Evolutionary conservation across 2,113 vertebrate species (phyloP).

Genomic region (Dipodomys stephensi): DNA sequence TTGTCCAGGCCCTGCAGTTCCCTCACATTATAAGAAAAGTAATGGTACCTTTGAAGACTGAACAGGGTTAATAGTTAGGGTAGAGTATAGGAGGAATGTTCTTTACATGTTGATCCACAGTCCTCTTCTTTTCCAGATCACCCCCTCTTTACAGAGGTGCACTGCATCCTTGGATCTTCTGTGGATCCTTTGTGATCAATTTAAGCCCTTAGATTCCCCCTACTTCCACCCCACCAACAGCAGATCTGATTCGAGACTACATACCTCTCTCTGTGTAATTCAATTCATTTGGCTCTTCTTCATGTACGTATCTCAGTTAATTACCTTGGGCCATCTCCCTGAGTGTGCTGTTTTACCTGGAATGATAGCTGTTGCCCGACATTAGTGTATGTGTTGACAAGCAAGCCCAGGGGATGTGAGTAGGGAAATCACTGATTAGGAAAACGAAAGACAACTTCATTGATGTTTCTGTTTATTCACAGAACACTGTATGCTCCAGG

Average conservation of each 20-base stretch:
- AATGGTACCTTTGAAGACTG: background rate
- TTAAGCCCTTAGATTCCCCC: background rate
- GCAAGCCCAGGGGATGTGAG: background rate
- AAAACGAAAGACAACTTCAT: background rate
- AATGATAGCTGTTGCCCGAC: background rate
- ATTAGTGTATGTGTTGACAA: slow-evolving; percentile 7
- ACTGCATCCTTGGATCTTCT: background rate
- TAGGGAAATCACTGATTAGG: background rate
- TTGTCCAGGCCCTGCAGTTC: background rate
- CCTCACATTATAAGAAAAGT: background rate
- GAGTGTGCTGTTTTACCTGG: background rate
- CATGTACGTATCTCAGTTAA: background rate
- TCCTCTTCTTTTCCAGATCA: background rate
- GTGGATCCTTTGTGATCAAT: background rate
- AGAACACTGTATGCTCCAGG: background rate
- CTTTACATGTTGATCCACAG: background rate
- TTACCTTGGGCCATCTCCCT: background rate
- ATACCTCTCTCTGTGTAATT: background rate
- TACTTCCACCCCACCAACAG: too few species aligned
- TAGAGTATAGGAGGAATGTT: background rate
- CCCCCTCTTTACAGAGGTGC: background rate
- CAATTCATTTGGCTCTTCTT: background rate
- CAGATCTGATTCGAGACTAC: background rate
- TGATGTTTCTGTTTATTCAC: background rate
- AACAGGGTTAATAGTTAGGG: background rate